Conservation (phyloP, 2,797 vertebrate genomes). For the Acropternis orthonyx region DNA sequence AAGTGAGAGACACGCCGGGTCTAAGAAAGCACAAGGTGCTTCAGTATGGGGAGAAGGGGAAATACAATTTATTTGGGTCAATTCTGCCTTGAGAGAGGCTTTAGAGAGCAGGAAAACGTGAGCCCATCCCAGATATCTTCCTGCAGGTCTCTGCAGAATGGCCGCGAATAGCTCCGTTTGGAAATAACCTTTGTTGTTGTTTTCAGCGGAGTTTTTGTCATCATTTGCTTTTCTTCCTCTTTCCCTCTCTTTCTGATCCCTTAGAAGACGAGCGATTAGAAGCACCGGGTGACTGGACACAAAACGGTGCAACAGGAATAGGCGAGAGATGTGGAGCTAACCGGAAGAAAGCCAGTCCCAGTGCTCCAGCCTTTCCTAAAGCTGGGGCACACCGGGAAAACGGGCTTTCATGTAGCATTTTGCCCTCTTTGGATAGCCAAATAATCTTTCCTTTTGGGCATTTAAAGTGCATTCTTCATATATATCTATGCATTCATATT, state of each 20-base stretch:
- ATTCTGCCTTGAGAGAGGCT: neutral
- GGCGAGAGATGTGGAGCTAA: conserved; percentile 67
- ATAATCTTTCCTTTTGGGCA: neutral
- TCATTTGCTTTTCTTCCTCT: neutral
- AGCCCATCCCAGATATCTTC: neutral
- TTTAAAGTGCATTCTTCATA: neutral
- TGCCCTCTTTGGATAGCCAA: conserved; percentile 77
- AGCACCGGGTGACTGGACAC: conserved; percentile 9
- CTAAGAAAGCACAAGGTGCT: neutral
- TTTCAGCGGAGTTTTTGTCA: neutral
- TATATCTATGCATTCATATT: neutral
- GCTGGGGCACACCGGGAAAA: conserved; percentile 73
- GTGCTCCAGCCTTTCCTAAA: conserved; percentile 81
- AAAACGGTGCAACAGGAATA: neutral
- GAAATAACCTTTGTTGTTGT: neutral
- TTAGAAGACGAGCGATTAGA: neutral
- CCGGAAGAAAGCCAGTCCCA: conserved; percentile 78
- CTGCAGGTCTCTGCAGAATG: neutral
- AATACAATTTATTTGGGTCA: conserved; percentile 5
- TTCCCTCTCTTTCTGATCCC: neutral
- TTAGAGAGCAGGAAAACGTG: neutral
- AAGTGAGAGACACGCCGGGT: neutral
- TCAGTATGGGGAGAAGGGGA: neutral
- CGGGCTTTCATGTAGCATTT: conserved; percentile 58
- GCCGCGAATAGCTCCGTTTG: neutral